These are phyloP conservation scores for Lissocephala sabroskyi DNA, from an alignment of 2,888 invertebrate species.

Conservation along the genomic window DNA sequence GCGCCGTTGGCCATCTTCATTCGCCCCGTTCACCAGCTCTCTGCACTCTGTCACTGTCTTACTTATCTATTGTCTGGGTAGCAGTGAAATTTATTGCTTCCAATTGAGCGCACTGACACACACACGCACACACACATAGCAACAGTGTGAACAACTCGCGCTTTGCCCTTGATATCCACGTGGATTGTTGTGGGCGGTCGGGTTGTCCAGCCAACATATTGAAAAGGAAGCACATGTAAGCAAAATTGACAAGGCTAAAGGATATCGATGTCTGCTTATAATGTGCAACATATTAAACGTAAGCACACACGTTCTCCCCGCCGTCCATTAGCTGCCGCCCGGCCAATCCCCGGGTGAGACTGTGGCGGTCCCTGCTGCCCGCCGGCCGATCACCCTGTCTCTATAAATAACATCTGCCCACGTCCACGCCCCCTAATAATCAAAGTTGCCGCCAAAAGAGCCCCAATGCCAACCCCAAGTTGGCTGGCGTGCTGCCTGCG, in stretches of 20 bases:
- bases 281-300: constrained; percentile 69
- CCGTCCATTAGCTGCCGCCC: too few species aligned
- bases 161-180: constrained; percentile 42
- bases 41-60: constrained; percentile 17
- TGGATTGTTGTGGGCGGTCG: not conserved
- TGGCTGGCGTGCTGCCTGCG: too few species aligned
- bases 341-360: too few species aligned
- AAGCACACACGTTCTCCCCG: constrained; percentile 52
- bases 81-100: constrained; percentile 69
- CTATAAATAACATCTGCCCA: constrained; percentile 55
- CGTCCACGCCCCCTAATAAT: constrained; percentile 30
- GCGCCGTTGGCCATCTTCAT: constrained; percentile 6
- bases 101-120: constrained; percentile 63
- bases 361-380: too few species aligned
- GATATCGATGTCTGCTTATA: constrained; percentile 69
- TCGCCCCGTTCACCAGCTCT: not conserved
- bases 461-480: constrained; percentile 57
- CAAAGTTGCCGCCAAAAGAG: constrained; percentile 61
- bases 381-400: constrained; percentile 33
- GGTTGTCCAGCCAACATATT: constrained; percentile 44
- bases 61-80: constrained; percentile 34
- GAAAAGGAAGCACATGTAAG: constrained; percentile 66
- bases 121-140: constrained; percentile 11
- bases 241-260: constrained; percentile 68
- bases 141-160: constrained; percentile 51